A percentile compares a stretch with the other conserved stretches of the same genome.
phyloP scores from a whole-genome alignment of 1,140 invertebrate species.

The Leptonema lineaticorne region DNA sequence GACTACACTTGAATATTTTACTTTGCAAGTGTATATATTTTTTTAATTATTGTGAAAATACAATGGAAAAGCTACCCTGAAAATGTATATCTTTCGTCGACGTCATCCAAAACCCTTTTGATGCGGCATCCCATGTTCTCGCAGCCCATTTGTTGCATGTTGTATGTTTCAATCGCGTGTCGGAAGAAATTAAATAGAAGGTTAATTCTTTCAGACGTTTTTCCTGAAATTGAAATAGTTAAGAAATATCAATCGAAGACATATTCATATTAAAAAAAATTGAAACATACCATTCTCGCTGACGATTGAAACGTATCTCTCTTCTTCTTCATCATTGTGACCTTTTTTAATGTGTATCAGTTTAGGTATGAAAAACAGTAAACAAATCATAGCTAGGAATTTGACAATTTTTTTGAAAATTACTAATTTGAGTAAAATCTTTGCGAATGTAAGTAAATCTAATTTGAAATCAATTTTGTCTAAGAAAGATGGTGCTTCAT shows the following conservation, averaged over 20 bases:
- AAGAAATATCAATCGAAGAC: not conserved
- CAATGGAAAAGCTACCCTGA: conserved; percentile 25
- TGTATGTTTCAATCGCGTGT: conserved; percentile 38
- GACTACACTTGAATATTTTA: too few species aligned
- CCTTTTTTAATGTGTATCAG: conserved; percentile 56
- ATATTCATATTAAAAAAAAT: not conserved
- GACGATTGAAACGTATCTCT: conserved; percentile 28
- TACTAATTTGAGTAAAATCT: conserved; percentile 69
- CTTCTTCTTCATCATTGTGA: conserved; percentile 46
- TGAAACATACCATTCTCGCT: not conserved
- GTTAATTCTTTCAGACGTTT: conserved; percentile 15
- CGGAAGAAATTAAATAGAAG: conserved; percentile 27
- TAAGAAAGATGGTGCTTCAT: conserved; percentile 58
- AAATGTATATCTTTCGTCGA: conserved; percentile 35
- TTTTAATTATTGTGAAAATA: not conserved
- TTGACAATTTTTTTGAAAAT: conserved; percentile 78
- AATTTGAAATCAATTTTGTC: conserved; percentile 61
- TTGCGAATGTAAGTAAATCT: conserved; percentile 70
- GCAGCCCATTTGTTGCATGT: conserved; percentile 36
- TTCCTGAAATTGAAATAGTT: conserved; percentile 6
- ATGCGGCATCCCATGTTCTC: conserved; percentile 36
- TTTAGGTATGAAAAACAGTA: conserved; percentile 73
- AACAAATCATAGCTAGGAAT: conserved; percentile 70
- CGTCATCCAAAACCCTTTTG: conserved; percentile 33
- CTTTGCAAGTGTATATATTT: too few species aligned